Percentiles rank a stretch among this genome's conserved stretches.
phyloP scores from a whole-genome alignment of 2,888 invertebrate genomes.

The Vanessa cardui region DNA sequence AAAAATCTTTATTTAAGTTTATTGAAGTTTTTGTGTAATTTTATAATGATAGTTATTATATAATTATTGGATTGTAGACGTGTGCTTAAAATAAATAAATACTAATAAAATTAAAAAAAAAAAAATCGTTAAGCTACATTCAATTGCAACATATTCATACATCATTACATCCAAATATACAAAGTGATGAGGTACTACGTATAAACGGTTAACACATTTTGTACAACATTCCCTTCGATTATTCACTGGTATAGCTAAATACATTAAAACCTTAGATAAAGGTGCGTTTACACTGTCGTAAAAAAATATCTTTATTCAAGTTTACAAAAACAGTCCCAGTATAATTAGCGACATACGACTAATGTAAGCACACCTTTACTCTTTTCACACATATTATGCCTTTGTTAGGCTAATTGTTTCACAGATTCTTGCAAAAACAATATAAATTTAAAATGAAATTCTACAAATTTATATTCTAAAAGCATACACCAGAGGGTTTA shows the following conservation, averaged over 20 bases:
- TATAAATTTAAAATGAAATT: constrained; percentile 28
- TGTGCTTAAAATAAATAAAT: constrained; percentile 30
- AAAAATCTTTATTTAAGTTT: too few relatives aligned
- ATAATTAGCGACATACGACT: neutral
- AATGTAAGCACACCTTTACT: constrained; percentile 6
- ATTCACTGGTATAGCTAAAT: constrained; percentile 22
- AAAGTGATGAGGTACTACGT: constrained; percentile 56
- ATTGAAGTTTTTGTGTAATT: neutral
- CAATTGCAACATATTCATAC: constrained; percentile 43
- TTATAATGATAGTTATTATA: neutral
- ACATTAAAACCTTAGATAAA: constrained; percentile 2
- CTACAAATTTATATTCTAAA: constrained; percentile 22
- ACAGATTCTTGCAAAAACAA: neutral
- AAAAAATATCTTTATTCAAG: constrained; percentile 3
- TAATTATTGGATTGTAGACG: constrained; percentile 29
- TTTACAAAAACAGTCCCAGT: neutral
- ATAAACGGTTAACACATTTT: constrained; percentile 57
- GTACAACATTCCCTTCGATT: constrained; percentile 50
- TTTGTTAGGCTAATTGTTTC: neutral
- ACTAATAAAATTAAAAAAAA: constrained; percentile 40
- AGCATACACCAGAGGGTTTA: constrained; percentile 17
- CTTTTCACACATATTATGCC: neutral
- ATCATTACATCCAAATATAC: constrained; percentile 41
- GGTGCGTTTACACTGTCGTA: constrained; percentile 4
- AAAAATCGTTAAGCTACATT: constrained; percentile 42